Conservation (phyloP, 2,888 invertebrate species). For the Mamestra brassicae region DNA sequence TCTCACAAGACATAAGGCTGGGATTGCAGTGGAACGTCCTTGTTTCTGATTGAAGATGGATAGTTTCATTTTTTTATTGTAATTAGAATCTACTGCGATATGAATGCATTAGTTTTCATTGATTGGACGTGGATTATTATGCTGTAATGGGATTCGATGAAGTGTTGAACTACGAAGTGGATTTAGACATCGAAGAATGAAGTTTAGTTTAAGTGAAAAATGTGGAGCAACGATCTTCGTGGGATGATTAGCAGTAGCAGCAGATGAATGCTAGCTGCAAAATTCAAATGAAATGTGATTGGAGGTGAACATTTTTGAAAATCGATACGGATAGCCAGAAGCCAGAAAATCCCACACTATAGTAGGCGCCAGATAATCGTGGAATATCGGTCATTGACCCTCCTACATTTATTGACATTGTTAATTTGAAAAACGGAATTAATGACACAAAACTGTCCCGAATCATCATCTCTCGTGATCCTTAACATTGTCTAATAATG, state of each 20-base stretch:
- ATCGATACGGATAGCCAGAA: too few relatives aligned
- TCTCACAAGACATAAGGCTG: constrained; percentile 7
- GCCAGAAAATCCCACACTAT: too few relatives aligned
- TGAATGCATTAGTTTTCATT: constrained; percentile 23
- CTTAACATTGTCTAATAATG: too few relatives aligned
- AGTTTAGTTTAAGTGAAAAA: background rate
- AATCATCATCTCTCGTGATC: too few relatives aligned
- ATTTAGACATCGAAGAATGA: background rate
- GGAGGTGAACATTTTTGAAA: background rate
- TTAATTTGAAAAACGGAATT: too few relatives aligned
- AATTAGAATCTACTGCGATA: constrained; percentile 30
- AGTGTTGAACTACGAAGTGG: background rate
- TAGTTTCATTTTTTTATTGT: constrained; percentile 27
- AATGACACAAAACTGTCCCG: too few relatives aligned
- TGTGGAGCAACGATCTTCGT: background rate
- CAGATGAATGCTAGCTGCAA: background rate
- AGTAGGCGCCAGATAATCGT: too few relatives aligned
- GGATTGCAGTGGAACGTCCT: constrained; percentile 22
- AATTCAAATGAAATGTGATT: background rate
- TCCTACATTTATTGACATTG: too few relatives aligned
- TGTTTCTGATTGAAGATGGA: constrained; percentile 30
- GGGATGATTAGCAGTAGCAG: background rate
- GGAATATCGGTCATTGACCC: too few relatives aligned
- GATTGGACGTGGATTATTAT: constrained; percentile 16
- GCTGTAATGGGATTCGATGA: constrained; percentile 20